Evolutionary conservation across 2,113 vertebrate genomes (phyloP).

Genomic region (Barbus barbus): DNA sequence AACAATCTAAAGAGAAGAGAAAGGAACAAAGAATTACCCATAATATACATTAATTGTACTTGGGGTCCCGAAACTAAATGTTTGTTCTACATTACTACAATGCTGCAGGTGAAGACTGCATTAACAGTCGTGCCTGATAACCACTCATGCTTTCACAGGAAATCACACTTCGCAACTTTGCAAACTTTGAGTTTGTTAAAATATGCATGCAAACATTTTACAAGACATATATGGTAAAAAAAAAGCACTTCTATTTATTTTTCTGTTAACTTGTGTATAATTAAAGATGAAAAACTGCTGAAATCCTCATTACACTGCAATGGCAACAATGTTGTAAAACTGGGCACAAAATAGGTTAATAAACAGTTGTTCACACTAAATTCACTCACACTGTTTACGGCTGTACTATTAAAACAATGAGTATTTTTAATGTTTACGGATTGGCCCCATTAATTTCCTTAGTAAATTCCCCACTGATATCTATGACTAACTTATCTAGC

Average conservation of each 20-base stretch:
- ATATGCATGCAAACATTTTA: not conserved
- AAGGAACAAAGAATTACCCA: not conserved
- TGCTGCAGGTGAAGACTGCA: no score
- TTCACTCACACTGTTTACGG: not conserved
- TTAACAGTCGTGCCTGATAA: no score
- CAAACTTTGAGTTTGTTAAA: not conserved
- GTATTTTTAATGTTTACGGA: no score
- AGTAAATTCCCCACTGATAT: not conserved
- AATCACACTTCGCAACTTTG: no score
- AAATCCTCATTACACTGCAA: no score
- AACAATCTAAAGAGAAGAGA: conserved; percentile 79
- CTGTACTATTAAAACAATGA: not conserved
- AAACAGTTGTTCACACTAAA: not conserved
- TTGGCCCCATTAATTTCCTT: no score
- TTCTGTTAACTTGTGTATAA: not conserved
- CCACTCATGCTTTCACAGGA: no score
- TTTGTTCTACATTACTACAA: not conserved
- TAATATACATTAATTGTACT: not conserved
- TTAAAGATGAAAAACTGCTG: not conserved
- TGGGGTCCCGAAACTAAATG: not conserved
- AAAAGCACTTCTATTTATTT: not conserved
- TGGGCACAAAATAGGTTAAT: not conserved
- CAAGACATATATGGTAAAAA: no score
- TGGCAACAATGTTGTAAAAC: not conserved
- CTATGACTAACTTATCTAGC: not conserved